phyloP scores from a whole-genome alignment of 2,797 vertebrate species.

The Microcaecilia unicolor region DNA sequence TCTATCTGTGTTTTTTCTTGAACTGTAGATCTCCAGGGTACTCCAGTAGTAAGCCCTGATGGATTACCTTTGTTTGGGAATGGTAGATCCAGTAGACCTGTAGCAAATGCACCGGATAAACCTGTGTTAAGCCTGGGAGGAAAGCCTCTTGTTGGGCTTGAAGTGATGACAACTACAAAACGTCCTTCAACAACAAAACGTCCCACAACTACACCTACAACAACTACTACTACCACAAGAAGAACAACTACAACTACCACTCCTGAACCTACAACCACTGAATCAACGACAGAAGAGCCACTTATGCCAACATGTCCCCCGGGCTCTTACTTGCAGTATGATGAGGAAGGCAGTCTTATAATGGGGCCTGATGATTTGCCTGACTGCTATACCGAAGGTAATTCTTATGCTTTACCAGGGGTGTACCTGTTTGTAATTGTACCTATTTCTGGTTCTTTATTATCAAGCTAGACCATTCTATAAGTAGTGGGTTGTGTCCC shows the following conservation, averaged over 20 bases:
- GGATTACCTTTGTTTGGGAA: slow-evolving; percentile 89
- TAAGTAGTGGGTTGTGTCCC: no score
- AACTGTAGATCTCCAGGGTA: slow-evolving; percentile 75
- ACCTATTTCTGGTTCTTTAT: no score
- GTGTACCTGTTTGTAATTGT: no score
- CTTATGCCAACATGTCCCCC: slow-evolving; percentile 76
- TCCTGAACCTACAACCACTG: slow-evolving; percentile 62
- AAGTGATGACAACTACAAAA: slow-evolving; percentile 58
- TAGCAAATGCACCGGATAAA: slow-evolving; percentile 86
- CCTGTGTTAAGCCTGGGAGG: slow-evolving; percentile 82
- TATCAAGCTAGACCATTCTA: no score
- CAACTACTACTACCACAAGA: slow-evolving; percentile 26
- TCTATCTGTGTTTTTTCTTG: no score
- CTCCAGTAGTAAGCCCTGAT: slow-evolving; percentile 81
- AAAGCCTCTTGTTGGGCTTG: slow-evolving; percentile 82
- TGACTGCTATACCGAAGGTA: slow-evolving; percentile 85
- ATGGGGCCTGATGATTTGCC: slow-evolving; percentile 64
- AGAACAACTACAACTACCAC: slow-evolving; percentile 38
- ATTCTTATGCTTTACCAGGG: no score
- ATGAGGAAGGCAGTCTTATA: slow-evolving; percentile 68
- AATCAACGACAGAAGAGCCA: slow-evolving; percentile 54
- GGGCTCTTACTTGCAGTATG: slow-evolving; percentile 66
- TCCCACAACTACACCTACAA: slow-evolving; percentile 20
- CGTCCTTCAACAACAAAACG: slow-evolving; percentile 47
- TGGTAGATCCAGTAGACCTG: slow-evolving; percentile 77